Conservation (phyloP, 2,888 invertebrate genomes). For the Xylophagus ater region DNA sequence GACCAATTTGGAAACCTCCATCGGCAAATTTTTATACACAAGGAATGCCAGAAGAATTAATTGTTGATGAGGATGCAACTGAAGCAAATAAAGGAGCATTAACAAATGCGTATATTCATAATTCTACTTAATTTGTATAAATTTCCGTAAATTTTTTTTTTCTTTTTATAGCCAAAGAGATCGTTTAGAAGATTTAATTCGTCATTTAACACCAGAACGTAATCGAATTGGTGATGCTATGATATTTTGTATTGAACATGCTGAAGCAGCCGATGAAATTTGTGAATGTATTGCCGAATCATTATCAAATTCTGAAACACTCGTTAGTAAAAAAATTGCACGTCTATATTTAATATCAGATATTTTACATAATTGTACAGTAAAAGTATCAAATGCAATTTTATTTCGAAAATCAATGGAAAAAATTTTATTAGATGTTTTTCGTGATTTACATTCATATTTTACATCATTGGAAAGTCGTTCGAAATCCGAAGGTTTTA, state of each 20-base stretch:
- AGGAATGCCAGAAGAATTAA: conserved; percentile 94
- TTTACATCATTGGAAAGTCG: conserved; percentile 67
- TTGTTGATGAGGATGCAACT: conserved; percentile 36
- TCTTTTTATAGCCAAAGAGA: conserved; percentile 65
- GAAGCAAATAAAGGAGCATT: conserved; percentile 36
- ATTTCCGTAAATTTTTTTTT: background rate
- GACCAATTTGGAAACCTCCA: conserved; percentile 94
- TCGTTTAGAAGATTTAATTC: conserved; percentile 80
- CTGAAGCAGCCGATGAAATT: conserved; percentile 94
- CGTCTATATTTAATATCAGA: conserved; percentile 92
- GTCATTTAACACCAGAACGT: conserved; percentile 71
- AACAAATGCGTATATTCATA: conserved; percentile 32
- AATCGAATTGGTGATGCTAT: conserved; percentile 84
- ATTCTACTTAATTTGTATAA: too few relatives aligned
- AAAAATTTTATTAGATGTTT: conserved; percentile 62
- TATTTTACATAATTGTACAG: conserved; percentile 92
- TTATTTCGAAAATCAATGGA: conserved; percentile 85
- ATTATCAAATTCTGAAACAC: conserved; percentile 62
- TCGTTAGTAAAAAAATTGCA: conserved; percentile 79
- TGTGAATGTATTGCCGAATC: conserved; percentile 85
- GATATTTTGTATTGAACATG: conserved; percentile 98
- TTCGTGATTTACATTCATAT: conserved; percentile 61
- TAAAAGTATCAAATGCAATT: conserved; percentile 92
- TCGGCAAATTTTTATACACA: conserved; percentile 87
- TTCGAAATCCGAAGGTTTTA: conserved; percentile 93